Evolutionary conservation across 2,888 invertebrate genomes (phyloP).

Genomic region (Drosophila prolongata): DNA sequence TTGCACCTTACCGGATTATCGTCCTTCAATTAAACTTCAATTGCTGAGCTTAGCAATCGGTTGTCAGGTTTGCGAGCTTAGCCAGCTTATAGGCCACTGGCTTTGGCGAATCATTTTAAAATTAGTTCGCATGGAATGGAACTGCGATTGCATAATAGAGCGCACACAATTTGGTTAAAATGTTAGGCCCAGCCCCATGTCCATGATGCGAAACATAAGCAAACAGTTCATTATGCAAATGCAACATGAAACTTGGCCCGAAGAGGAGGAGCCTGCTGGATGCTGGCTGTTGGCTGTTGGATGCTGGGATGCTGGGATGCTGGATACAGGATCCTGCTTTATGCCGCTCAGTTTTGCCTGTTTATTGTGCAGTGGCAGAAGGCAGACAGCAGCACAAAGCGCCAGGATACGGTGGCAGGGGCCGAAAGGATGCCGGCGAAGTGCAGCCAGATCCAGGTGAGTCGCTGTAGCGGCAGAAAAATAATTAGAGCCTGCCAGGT

Average conservation of each 20-base stretch:
- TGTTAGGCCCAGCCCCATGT: constrained; percentile 38
- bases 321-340: constrained; percentile 47
- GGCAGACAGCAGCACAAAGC: constrained; percentile 62
- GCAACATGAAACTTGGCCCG: constrained; percentile 63
- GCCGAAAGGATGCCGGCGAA: constrained; percentile 16
- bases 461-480: constrained; percentile 70
- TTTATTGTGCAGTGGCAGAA: constrained; percentile 67
- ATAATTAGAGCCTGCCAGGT: constrained; percentile 76
- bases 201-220: constrained; percentile 59
- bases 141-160: constrained; percentile 52
- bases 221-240: constrained; percentile 74
- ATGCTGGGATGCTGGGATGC: too few relatives aligned
- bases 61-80: constrained; percentile 5
- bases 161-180: constrained; percentile 70
- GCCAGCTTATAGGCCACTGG: constrained; percentile 3
- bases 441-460: constrained; percentile 58
- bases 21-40: not conserved
- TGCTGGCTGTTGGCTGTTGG: constrained; percentile 2
- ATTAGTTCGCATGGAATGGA: constrained; percentile 34
- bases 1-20: not conserved
- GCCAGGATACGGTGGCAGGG: constrained; percentile 28
- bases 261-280: constrained; percentile 6
- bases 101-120: constrained; percentile 38
- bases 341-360: constrained; percentile 68
- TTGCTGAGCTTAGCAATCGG: not conserved